These are phyloP conservation scores for Odocoileus virginianus DNA, from an alignment of 2,113 vertebrate genomes.

Conservation along the genomic window DNA sequence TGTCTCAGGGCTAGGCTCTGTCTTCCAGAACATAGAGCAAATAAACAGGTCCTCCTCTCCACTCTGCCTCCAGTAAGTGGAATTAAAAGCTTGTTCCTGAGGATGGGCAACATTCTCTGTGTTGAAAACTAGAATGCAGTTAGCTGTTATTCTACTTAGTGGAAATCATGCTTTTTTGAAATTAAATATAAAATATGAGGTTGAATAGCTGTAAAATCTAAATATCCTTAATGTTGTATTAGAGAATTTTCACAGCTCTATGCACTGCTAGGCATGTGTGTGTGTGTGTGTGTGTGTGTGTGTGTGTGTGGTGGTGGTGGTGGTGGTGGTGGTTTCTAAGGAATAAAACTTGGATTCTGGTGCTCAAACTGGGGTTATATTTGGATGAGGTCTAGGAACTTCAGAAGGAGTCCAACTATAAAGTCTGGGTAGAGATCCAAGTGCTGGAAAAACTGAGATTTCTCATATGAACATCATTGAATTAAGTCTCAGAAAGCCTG, in stretches of 20 bases:
- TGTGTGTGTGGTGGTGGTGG: background rate
- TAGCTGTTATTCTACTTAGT: background rate
- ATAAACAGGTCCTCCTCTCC: background rate
- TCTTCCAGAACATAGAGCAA: background rate
- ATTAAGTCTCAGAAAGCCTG: background rate
- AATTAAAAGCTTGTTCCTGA: background rate
- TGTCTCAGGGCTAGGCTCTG: background rate
- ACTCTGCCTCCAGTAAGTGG: background rate
- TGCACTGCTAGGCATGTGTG: rapidly evolving
- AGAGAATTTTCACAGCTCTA: background rate
- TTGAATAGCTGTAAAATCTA: background rate
- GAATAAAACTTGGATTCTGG: background rate
- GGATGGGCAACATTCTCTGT: background rate
- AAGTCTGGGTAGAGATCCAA: background rate
- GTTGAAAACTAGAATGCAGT: background rate
- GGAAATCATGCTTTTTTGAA: background rate
- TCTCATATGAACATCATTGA: background rate
- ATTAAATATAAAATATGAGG: background rate
- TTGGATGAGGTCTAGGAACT: background rate
- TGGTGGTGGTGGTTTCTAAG: background rate
- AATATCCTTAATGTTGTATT: background rate
- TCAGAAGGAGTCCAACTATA: background rate
- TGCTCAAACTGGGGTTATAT: background rate
- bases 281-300: background rate
- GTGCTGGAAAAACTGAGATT: background rate